phyloP scores from a whole-genome alignment of 2,888 invertebrate species.

The Ophion ellenae region DNA sequence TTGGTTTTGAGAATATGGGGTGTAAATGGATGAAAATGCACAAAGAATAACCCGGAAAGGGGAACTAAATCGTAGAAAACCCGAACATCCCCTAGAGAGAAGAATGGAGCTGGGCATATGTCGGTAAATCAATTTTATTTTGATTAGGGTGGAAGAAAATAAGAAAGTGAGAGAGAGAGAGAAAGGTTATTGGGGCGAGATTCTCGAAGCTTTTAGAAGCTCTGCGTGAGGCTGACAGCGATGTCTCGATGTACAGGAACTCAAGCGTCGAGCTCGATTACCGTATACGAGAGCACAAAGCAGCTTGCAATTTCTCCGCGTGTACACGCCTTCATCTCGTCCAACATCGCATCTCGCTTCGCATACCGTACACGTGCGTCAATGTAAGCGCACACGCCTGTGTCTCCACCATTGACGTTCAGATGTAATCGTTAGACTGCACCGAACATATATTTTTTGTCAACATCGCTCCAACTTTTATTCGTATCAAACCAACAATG shows the following conservation, averaged over 20 bases:
- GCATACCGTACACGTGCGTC: neutral
- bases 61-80: neutral
- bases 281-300: constrained; percentile 3
- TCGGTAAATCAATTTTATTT: neutral
- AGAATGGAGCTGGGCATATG: too few species aligned
- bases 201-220: constrained; percentile 36
- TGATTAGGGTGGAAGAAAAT: neutral
- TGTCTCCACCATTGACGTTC: neutral
- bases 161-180: neutral
- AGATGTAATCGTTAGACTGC: too few species aligned
- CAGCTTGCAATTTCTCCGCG: constrained; percentile 56
- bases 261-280: constrained; percentile 22
- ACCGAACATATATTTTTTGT: too few species aligned
- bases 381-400: neutral
- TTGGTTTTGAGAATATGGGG: too few species aligned
- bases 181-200: neutral
- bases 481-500: too few species aligned
- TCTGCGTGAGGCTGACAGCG: constrained; percentile 23
- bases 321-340: constrained; percentile 20
- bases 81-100: too few species aligned
- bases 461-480: too few species aligned
- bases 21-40: too few species aligned
- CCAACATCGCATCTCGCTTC: constrained; percentile 13
- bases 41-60: too few species aligned
- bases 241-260: constrained; percentile 39